Base-by-base conservation (phyloP, 2,113 vertebrate genomes). In the Epinephelus fuscoguttatus region DNA sequence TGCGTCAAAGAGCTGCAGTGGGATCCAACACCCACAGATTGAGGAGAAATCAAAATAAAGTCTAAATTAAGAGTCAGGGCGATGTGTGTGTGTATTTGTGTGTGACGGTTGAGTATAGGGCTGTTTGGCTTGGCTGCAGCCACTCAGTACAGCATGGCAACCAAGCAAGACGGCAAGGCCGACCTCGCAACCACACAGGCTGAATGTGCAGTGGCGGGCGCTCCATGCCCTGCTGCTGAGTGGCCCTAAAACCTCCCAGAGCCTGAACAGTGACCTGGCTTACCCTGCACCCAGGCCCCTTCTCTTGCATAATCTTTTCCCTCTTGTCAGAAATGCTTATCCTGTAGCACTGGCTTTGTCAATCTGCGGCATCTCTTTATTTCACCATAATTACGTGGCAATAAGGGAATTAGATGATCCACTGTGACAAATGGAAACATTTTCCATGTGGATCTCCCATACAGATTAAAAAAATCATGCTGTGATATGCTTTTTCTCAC, bases 111-210 rank as follows among this genome's bases (percentile, higher is more conserved):
- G 66, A 70, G 78, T 67, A 47, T 23, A 40, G 49, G 40, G 53
- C 71, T 93, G 89, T 92, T 93, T 94, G 80, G 88, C 21, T 94
- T 94, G 93, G 93, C 92, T 49, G 42, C 4, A 60, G 56, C 33
- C 27, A 2, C 66, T 60, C 85, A 60, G 55, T 45, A 30, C 70
- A 84, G 76, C 87, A 73, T 69, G 56, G 64, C 84, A 84, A 85
- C 79, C 70, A 77, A 89, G 68, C 80, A 61, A 82, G 84, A 86
- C 73, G 42, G 75, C 71, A 53, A 80, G 77, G 77, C 83, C 37
- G 63, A 85, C 80, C 81, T 78, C 17, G 18, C 70, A 83, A 81
- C 88, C 88, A 75, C 91, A 91, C 89, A 81, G 70, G 75, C 84
- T 81, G 88, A 88, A 84, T 86, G 78, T 78, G 78, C 88, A 75